Conservation (phyloP, 2,888 invertebrate genomes). For the Gibbula magus region DNA sequence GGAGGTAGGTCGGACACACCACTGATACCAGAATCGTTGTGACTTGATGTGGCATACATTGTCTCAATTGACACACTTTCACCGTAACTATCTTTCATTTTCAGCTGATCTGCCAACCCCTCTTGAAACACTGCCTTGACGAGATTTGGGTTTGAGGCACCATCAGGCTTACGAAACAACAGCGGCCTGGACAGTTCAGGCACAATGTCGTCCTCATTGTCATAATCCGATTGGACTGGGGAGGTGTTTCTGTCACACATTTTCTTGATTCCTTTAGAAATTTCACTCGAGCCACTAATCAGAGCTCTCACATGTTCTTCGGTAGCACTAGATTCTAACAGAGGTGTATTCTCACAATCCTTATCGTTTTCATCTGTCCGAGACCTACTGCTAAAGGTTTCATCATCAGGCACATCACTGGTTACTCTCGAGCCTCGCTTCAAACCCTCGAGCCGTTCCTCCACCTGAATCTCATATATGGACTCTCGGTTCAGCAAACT, state of each 20-base stretch:
- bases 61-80: slow-evolving; percentile 24
- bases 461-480: slow-evolving; percentile 72
- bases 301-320: slow-evolving; percentile 24
- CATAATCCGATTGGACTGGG: slow-evolving; percentile 27
- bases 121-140: slow-evolving; percentile 50
- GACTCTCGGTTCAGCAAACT: slow-evolving; percentile 63
- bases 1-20: slow-evolving; percentile 27
- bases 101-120: slow-evolving; percentile 4
- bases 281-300: not conserved
- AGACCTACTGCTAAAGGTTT: slow-evolving; percentile 67
- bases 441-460: slow-evolving; percentile 66
- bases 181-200: slow-evolving; percentile 40
- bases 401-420: slow-evolving; percentile 61
- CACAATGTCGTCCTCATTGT: slow-evolving; percentile 37
- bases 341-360: slow-evolving; percentile 19
- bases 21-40: slow-evolving; percentile 38
- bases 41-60: slow-evolving; percentile 49
- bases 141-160: slow-evolving; percentile 93
- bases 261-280: not conserved
- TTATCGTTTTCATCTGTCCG: slow-evolving; percentile 57
- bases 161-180: slow-evolving; percentile 82
- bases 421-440: slow-evolving; percentile 43
- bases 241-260: slow-evolving; percentile 25
- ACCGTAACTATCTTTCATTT: slow-evolving; percentile 27
- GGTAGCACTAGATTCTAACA: slow-evolving; percentile 14